Base-by-base conservation (phyloP, 2,113 vertebrate species). In the Nothoprocta pentlandii region DNA sequence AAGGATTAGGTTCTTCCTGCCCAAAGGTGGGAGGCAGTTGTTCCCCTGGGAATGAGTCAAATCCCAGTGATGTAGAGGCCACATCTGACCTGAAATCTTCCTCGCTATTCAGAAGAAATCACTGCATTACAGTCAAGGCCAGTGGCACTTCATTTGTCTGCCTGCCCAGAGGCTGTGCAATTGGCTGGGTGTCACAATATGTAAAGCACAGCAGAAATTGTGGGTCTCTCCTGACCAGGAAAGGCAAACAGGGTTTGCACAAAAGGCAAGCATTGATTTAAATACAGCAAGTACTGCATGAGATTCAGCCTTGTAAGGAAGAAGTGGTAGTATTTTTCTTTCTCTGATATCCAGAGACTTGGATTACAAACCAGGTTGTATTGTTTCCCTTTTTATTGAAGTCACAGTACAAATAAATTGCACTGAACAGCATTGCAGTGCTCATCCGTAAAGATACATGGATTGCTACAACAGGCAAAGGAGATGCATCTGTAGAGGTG, bases 401-500 rank as follows among this genome's bases (percentile, higher is more conserved):
- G 23, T 67, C 36, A 75, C 69, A 46, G 22, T 81, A 47, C 80
- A 82, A 49, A 80, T 82, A 54, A 91, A 9, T 19, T 68, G 58
- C 2, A 2, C 79, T 90, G 67, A 93, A 71, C 36, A 77, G 16
- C 70, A 58, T 59, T 87, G 75, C 88, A 82, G 68, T 68, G 75
- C 53, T 93, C 44, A 21, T 87, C n/a, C 4, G 0, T 67, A 69
- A 89, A 77, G 49, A 42, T 42, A 20, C 6, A 62, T 81, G 85
- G 86, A 76, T 95, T 91, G 30, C 59, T 67, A 71, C 67, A 69
- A 93, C 46, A 53, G 92, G 77, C 62, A 87, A 93, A 56, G 82
- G 87, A 95, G 62, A 93, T 56, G 54, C 94, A 92, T 96, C 92
- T 95, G 64, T 89, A 82, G 54, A 89, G 92, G 64, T 94, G 92